A percentile compares a stretch with the other conserved stretches of the same genome.
These are phyloP conservation scores for Acarapis woodi DNA, from an alignment of 1,140 invertebrate genomes.

Conservation along the genomic window DNA sequence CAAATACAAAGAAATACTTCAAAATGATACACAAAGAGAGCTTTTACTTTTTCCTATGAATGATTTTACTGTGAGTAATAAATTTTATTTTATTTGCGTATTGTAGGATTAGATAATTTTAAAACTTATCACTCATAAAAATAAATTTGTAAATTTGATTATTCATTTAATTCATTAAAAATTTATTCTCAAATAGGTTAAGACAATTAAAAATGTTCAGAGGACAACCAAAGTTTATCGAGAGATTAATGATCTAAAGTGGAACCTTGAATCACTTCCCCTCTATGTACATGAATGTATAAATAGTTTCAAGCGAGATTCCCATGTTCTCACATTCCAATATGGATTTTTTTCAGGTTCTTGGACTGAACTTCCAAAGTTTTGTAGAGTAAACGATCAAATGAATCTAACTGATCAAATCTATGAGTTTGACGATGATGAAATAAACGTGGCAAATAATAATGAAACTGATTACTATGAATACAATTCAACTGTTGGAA, in stretches of 20 bases:
- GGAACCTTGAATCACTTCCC: neutral
- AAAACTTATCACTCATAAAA: too few species aligned
- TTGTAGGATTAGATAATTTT: conserved; percentile 43
- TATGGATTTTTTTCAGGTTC: conserved; percentile 50
- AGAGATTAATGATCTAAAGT: neutral
- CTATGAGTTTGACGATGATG: conserved; percentile 15
- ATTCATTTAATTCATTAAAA: too few species aligned
- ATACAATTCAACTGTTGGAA: conserved; percentile 20
- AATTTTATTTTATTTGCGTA: conserved; percentile 6
- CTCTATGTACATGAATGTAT: conserved; percentile 52
- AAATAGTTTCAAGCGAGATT: conserved; percentile 50
- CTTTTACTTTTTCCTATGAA: conserved; percentile 60
- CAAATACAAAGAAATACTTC: conserved; percentile 60
- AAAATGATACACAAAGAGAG: conserved; percentile 73
- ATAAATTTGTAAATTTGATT: too few species aligned
- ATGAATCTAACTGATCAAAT: conserved; percentile 41
- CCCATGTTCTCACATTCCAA: conserved; percentile 61
- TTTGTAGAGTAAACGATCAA: conserved; percentile 29
- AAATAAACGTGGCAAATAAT: conserved; percentile 15
- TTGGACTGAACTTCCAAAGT: conserved; percentile 56
- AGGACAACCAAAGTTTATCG: conserved; percentile 30
- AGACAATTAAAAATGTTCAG: conserved; percentile 43
- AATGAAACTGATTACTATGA: too few species aligned
- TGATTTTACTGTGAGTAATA: conserved; percentile 50
- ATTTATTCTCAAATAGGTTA: too few species aligned